phyloP scores from a whole-genome alignment of 2,113 vertebrate genomes.

The Oxyura jamaicensis region DNA sequence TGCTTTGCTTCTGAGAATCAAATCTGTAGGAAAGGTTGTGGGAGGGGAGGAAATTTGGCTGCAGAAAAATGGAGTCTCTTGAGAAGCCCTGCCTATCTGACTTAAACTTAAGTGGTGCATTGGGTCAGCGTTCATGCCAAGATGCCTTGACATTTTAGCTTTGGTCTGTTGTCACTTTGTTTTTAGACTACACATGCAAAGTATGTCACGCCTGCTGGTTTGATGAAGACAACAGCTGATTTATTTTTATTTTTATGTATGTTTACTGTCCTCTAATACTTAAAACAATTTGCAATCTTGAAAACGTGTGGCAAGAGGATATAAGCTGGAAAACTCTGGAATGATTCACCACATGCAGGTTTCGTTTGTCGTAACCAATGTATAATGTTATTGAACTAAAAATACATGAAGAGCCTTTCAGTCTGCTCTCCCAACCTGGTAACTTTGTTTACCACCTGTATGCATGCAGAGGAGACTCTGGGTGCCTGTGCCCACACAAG shows the following conservation, averaged over 20 bases:
- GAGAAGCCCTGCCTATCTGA: constrained; percentile 20
- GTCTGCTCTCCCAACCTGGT: background rate
- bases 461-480: background rate
- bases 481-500: background rate
- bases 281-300: background rate
- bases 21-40: background rate
- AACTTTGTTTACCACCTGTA: background rate
- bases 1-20: background rate
- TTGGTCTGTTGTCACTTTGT: background rate
- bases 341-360: background rate
- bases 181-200: background rate
- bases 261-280: background rate
- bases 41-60: constrained; percentile 47
- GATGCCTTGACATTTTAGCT: background rate
- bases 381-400: background rate
- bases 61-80: background rate
- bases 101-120: background rate
- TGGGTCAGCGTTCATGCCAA: background rate
- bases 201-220: background rate
- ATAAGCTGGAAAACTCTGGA: background rate
- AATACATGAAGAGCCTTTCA: background rate
- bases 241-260: background rate
- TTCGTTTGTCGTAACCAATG: background rate
- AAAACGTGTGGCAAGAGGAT: background rate
- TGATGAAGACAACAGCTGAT: background rate